Conservation (phyloP, 2,888 invertebrate species). For the Ornithoptera alexandrae region DNA sequence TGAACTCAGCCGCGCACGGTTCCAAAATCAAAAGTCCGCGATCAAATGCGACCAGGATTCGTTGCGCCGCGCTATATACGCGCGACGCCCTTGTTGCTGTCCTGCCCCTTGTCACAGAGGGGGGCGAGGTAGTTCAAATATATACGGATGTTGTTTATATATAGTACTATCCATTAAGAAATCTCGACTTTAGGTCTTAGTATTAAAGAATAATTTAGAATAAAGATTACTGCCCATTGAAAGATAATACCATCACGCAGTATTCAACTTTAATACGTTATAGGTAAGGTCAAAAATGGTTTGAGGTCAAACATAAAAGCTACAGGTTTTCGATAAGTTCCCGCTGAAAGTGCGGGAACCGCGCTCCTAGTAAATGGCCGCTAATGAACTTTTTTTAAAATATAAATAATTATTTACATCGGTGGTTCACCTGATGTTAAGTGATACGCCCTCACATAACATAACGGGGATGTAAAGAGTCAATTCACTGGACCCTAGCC, state of each 20-base stretch:
- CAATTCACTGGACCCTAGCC: no score
- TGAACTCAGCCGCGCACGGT: slow-evolving; percentile 36
- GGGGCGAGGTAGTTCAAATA: slow-evolving; percentile 44
- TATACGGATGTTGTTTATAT: slow-evolving; percentile 51
- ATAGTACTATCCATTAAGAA: slow-evolving; percentile 24
- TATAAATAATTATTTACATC: no score
- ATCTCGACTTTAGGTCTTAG: slow-evolving; percentile 14
- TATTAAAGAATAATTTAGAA: slow-evolving; percentile 15
- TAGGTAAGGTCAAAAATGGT: slow-evolving; percentile 32
- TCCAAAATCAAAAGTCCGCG: slow-evolving; percentile 43
- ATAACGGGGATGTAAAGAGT: no score
- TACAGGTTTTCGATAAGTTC: slow-evolving; percentile 73
- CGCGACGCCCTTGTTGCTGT: slow-evolving; percentile 46
- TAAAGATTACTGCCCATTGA: slow-evolving; percentile 24
- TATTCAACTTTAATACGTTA: not conserved
- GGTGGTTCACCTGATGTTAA: no score
- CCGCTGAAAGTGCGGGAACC: slow-evolving; percentile 57
- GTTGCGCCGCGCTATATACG: slow-evolving; percentile 51
- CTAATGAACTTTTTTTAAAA: no score
- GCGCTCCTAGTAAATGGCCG: no score
- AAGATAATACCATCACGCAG: slow-evolving; percentile 2
- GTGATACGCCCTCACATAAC: no score
- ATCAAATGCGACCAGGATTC: slow-evolving; percentile 44
- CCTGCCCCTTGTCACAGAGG: slow-evolving; percentile 37
- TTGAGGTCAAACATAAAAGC: slow-evolving; percentile 47